phyloP scores from a whole-genome alignment of 1,140 invertebrate species.

The Hyphantria cunea region DNA sequence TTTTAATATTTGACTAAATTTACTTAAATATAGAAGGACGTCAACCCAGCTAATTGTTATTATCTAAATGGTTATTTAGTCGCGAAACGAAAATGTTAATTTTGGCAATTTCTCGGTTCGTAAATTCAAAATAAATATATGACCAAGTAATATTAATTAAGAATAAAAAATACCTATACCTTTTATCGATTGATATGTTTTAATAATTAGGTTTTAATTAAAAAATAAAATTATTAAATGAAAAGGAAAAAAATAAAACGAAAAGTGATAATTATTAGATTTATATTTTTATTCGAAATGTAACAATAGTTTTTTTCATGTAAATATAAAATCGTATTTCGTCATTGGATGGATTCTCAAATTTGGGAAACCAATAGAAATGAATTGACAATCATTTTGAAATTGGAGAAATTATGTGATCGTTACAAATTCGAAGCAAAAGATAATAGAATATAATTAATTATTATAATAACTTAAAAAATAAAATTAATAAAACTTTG shows the following conservation, averaged over 20 bases:
- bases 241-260: conserved; percentile 67
- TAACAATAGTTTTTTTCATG: conserved; percentile 68
- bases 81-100: conserved; percentile 32
- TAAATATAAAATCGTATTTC: conserved; percentile 74
- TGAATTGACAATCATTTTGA: conserved; percentile 30
- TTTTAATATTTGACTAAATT: conserved; percentile 70
- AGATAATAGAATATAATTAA: conserved; percentile 58
- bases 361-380: conserved; percentile 46
- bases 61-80: conserved; percentile 39
- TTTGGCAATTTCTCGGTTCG: conserved; percentile 36
- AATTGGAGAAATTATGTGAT: conserved; percentile 40
- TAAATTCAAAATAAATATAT: conserved; percentile 33
- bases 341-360: conserved; percentile 72
- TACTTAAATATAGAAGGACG: conserved; percentile 71
- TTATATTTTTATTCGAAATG: conserved; percentile 78
- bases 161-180: background rate
- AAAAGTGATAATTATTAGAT: conserved; percentile 64
- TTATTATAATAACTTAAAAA: conserved; percentile 73
- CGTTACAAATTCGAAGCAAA: conserved; percentile 57
- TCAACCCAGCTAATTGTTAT: conserved; percentile 58
- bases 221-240: conserved; percentile 33
- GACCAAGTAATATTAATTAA: background rate
- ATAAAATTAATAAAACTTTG: conserved; percentile 79
- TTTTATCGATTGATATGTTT: conserved; percentile 62
- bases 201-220: conserved; percentile 48